Conservation (phyloP, 2,888 invertebrate genomes). For the Cheiracanthium punctorium region DNA sequence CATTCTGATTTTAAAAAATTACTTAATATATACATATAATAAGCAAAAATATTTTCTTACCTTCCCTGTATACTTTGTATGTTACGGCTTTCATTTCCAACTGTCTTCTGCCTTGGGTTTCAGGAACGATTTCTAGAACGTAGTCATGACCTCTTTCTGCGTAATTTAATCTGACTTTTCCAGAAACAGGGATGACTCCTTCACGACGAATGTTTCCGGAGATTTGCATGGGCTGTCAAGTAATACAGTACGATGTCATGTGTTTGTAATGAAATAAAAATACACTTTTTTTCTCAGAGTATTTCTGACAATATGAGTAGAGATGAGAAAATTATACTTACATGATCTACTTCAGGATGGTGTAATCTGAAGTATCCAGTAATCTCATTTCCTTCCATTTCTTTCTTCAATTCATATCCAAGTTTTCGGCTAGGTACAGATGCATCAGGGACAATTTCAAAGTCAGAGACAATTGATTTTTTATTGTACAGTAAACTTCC, state of each 20-base stretch:
- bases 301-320: not conserved
- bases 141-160: constrained; percentile 5
- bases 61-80: constrained; percentile 37
- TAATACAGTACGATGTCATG: too few species aligned
- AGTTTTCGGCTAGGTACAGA: not conserved
- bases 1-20: too few species aligned
- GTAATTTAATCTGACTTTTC: constrained; percentile 27
- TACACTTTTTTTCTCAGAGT: too few species aligned
- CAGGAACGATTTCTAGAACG: constrained; percentile 26
- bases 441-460: constrained; percentile 33
- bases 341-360: constrained; percentile 30
- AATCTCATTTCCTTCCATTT: constrained; percentile 20
- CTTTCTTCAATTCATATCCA: constrained; percentile 23
- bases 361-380: not conserved
- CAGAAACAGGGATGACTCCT: constrained; percentile 2
- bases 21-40: too few species aligned
- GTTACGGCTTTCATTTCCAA: not conserved
- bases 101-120: constrained; percentile 11
- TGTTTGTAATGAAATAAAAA: too few species aligned
- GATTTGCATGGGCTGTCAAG: constrained; percentile 32
- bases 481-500: constrained; percentile 17
- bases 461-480: not conserved
- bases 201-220: not conserved
- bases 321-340: constrained; percentile 9
- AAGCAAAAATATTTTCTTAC: too few species aligned